A percentile compares a stretch with the other conserved stretches of the same genome.
phyloP scores from a whole-genome alignment of 2,888 invertebrate species.

The Polia nebulosa region DNA sequence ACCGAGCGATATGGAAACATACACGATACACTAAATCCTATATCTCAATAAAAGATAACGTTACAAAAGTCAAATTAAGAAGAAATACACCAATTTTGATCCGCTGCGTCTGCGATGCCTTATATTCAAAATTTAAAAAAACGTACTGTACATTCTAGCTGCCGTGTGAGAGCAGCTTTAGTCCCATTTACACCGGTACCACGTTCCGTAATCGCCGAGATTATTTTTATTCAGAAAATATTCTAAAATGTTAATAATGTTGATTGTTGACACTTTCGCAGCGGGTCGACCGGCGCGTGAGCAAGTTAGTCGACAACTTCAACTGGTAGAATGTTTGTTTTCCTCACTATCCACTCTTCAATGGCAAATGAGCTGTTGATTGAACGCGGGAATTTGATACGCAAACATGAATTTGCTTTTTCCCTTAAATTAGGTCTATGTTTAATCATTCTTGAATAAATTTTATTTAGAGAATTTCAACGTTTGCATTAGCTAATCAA shows the following conservation, averaged over 20 bases:
- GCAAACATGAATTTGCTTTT: constrained; percentile 40
- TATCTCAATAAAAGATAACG: no score
- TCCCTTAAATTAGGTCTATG: constrained; percentile 30
- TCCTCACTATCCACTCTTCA: constrained; percentile 41
- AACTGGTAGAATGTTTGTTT: constrained; percentile 57
- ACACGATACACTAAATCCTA: neutral
- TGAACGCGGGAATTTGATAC: constrained; percentile 35
- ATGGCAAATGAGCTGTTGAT: constrained; percentile 47
- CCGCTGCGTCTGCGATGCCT: no score
- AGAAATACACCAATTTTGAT: no score
- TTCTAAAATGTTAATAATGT: constrained; percentile 49
- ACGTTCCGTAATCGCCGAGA: constrained; percentile 65
- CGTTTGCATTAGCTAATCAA: constrained; percentile 2
- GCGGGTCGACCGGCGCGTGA: constrained; percentile 35
- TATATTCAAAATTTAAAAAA: neutral
- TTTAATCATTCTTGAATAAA: constrained; percentile 26
- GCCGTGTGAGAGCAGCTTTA: neutral
- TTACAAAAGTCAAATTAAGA: no score
- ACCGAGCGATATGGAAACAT: neutral
- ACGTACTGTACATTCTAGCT: rapidly evolving
- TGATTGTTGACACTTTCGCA: constrained; percentile 51
- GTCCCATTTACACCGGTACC: constrained; percentile 65
- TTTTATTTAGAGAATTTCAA: constrained; percentile 19
- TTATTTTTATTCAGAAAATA: constrained; percentile 39
- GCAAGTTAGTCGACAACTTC: constrained; percentile 55